Evolutionary conservation across 2,888 invertebrate genomes (phyloP).

Genomic region (Gastracanthus pulcherrimus): DNA sequence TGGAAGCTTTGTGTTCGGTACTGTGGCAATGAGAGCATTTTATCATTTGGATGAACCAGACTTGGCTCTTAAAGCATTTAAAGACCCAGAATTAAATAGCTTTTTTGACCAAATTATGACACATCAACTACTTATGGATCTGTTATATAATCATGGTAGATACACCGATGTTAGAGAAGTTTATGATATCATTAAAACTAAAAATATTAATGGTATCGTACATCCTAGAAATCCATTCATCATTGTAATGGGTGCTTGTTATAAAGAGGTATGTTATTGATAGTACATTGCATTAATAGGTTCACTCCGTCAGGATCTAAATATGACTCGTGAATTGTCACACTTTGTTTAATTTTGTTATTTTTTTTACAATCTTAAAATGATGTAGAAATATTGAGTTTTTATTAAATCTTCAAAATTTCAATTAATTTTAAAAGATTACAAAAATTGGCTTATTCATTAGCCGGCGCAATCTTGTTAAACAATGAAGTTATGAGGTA

Average conservation of each 20-base stretch:
- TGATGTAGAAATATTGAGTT: too few species aligned
- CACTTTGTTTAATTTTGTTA: neutral
- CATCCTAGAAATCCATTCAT: conserved; percentile 85
- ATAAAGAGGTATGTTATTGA: conserved; percentile 82
- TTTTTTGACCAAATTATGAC: conserved; percentile 87
- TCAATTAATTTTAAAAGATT: too few species aligned
- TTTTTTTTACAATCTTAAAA: too few species aligned
- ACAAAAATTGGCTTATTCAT: too few species aligned
- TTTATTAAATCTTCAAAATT: too few species aligned
- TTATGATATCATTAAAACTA: conserved; percentile 81
- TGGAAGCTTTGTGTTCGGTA: conserved; percentile 90
- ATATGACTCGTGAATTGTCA: neutral
- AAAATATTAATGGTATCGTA: conserved; percentile 82
- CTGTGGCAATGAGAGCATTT: conserved; percentile 89
- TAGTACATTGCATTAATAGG: neutral
- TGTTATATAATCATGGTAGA: conserved; percentile 84
- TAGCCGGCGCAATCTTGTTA: too few species aligned
- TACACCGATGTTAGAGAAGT: conserved; percentile 84
- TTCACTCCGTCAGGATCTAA: neutral
- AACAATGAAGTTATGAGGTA: too few species aligned
- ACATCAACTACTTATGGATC: conserved; percentile 85
- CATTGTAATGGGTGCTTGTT: conserved; percentile 85
- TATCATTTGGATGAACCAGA: conserved; percentile 84
- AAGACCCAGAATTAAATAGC: conserved; percentile 80
- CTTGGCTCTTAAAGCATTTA: conserved; percentile 83